Base-by-base conservation (phyloP, 1,140 invertebrate genomes). In the Galendromus occidentalis region DNA sequence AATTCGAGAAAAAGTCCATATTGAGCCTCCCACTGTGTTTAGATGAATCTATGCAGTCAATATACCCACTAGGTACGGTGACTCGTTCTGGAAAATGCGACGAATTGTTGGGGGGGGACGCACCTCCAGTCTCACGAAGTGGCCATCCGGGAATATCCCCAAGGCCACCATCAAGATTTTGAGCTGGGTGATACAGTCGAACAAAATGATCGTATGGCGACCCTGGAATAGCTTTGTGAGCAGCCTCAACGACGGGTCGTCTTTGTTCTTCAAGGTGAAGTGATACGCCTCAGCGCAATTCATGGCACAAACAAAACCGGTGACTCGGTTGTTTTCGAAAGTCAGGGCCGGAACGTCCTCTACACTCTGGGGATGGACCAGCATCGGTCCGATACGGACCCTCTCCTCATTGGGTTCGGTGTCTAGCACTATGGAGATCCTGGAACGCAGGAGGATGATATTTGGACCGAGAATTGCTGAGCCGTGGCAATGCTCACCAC, bases 241-340 rank as follows among this genome's bases (percentile, higher is more conserved):
- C 2, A 59, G 14, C 2, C 14, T 5, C 14, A 33, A 14, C 6
- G 25, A 1, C n/a, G 29, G n/a, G 64, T 65, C 39, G 17, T 65
- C 17, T 41, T 29, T 41, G 7, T 12, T 65, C 28, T 18, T 14
- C 29, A 42, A 30, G 4, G 64, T 42, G 29, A 33, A 65, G 28
- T 33, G 28, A 4, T 28, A 33, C 14, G 28, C 64, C 29, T 65
- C 64, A 1, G 28, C 25, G 17, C 42, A 66, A 12, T 30, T 42
- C 1, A 67, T 30, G 12, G 33, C 55, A n/a, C 20, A 20, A 17
- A 67, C 68, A 33, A 69, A 18, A n/a, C 66, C 67, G n/a, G n/a
- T 33, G 1, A 59, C 33, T 59, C 51, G 12, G 25, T 18, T 14
- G 22, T 59, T 25, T 17, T 33, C 51, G 33, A 59, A 25, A 25